A percentile compares a stretch with the other conserved stretches of the same genome.
Evolutionary conservation across 2,888 invertebrate species (phyloP).

Genomic region (Abrostola triplasia): DNA sequence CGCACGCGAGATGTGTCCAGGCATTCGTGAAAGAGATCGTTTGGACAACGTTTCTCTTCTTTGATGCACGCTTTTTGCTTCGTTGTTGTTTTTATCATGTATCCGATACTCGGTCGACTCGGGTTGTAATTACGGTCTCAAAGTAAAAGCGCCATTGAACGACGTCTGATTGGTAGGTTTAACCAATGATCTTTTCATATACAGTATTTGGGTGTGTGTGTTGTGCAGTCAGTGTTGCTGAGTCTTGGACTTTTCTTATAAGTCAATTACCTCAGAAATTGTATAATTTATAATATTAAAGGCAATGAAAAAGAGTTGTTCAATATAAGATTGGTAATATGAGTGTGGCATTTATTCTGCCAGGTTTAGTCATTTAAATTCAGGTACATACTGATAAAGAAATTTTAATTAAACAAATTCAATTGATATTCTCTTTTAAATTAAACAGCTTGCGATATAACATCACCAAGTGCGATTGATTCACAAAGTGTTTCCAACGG

Average conservation of each 20-base stretch:
- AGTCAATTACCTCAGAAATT: constrained; percentile 20
- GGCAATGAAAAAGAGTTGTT: constrained; percentile 12
- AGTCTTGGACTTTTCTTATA: constrained; percentile 8
- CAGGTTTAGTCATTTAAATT: constrained; percentile 4
- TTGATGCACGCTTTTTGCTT: constrained; percentile 47
- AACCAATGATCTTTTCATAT: constrained; percentile 21
- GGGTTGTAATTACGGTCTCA: constrained; percentile 52
- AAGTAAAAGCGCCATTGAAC: constrained; percentile 41
- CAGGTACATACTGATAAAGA: too few relatives aligned
- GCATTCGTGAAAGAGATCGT: constrained; percentile 86
- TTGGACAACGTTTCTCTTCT: constrained; percentile 78
- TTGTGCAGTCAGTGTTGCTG: constrained; percentile 8
- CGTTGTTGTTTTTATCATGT: constrained; percentile 54
- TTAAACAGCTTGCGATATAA: not conserved
- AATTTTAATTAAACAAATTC: not conserved
- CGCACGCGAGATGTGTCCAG: constrained; percentile 82
- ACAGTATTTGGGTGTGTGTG: constrained; percentile 19
- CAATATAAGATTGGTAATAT: not conserved
- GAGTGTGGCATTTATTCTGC: not conserved
- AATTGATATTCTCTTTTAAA: not conserved
- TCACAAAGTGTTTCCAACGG: constrained; percentile 19
- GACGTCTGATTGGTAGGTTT: constrained; percentile 38
- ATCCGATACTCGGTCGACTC: constrained; percentile 44
- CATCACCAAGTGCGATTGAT: constrained; percentile 12
- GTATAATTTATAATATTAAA: constrained; percentile 8